phyloP scores from a whole-genome alignment of 2,888 invertebrate species.

The Zonitis immaculata region DNA sequence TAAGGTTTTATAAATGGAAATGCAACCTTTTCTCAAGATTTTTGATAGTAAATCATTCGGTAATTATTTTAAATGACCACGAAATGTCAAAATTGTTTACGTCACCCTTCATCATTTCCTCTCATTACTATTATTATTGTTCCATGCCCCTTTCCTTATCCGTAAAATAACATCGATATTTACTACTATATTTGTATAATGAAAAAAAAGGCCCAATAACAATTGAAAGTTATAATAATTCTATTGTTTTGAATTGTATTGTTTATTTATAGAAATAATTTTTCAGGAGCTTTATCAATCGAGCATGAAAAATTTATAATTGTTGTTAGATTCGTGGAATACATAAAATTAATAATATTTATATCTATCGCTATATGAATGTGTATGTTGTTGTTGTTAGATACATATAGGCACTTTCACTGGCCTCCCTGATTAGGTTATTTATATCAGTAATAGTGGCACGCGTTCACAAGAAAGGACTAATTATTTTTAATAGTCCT shows the following conservation, averaged over 20 bases:
- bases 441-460: slow-evolving; percentile 40
- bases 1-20: slow-evolving; percentile 21
- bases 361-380: slow-evolving; percentile 5
- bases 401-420: slow-evolving; percentile 31
- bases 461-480: slow-evolving; percentile 44
- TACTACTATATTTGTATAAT: background rate
- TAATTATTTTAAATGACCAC: slow-evolving; percentile 26
- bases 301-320: too few relatives aligned
- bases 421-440: slow-evolving; percentile 35
- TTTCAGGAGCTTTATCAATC: too few relatives aligned
- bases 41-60: slow-evolving; percentile 21
- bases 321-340: too few relatives aligned
- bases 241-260: too few relatives aligned
- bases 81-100: slow-evolving; percentile 29
- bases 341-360: too few relatives aligned
- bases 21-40: slow-evolving; percentile 23
- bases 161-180: background rate
- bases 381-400: slow-evolving; percentile 24
- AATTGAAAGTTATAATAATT: too few relatives aligned
- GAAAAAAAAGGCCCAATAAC: too few relatives aligned
- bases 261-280: too few relatives aligned
- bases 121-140: too few relatives aligned
- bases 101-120: slow-evolving; percentile 15
- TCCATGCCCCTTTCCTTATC: slow-evolving; percentile 4
- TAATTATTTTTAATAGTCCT: slow-evolving; percentile 46